These are phyloP conservation scores for Habropoda laboriosa DNA, from an alignment of 1,140 invertebrate species.

Conservation along the genomic window DNA sequence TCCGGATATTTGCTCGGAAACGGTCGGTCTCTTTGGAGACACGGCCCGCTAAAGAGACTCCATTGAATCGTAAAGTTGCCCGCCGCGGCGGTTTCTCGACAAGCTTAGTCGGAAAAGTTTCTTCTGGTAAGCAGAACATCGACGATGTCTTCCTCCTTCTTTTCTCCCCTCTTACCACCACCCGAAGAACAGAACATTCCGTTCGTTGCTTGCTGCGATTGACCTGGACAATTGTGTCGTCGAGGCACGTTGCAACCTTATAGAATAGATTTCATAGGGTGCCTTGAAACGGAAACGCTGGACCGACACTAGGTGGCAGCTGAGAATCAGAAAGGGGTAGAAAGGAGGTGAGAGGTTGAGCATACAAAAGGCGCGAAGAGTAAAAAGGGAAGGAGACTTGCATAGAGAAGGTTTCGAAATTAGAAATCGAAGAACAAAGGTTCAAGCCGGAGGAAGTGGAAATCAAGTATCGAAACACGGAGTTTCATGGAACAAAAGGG, in stretches of 20 bases:
- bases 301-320: neutral
- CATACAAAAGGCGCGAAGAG: neutral
- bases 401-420: too few species aligned
- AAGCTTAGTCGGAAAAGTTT: constrained; percentile 21
- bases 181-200: constrained; percentile 8
- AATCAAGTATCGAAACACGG: too few species aligned
- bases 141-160: constrained; percentile 5
- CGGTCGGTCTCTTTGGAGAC: neutral
- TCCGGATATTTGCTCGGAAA: neutral
- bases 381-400: neutral
- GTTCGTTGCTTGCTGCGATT: constrained; percentile 33
- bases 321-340: neutral
- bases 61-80: constrained; percentile 9
- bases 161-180: too few species aligned
- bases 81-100: neutral
- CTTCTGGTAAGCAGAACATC: constrained; percentile 15
- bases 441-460: neutral
- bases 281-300: constrained; percentile 1
- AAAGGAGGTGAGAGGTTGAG: too few species aligned
- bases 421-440: neutral
- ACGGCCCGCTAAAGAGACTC: too few species aligned
- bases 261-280: constrained; percentile 32
- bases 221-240: constrained; percentile 40
- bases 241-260: constrained; percentile 30
- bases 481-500: too few species aligned